A percentile compares a stretch with the other conserved stretches of the same genome.
phyloP scores from a whole-genome alignment of 2,888 invertebrate species.

The Diarsia brunnea region DNA sequence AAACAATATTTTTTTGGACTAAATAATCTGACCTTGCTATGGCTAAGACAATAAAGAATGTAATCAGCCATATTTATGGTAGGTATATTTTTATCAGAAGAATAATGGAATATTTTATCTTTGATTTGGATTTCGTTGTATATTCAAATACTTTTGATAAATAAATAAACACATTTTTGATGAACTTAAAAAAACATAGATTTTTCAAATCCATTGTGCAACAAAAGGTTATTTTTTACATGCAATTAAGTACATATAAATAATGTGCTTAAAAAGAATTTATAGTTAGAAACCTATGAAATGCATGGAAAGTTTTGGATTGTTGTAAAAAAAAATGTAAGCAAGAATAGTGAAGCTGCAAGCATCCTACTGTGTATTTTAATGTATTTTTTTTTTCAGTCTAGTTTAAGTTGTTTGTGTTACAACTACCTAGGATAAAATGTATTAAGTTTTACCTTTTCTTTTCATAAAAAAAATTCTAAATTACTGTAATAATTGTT shows the following conservation, averaged over 20 bases:
- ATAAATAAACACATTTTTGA: background rate
- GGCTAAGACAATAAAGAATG: background rate
- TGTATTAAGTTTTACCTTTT: constrained; percentile 60
- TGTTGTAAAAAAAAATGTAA: background rate
- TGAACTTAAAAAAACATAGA: background rate
- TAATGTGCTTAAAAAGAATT: constrained; percentile 17
- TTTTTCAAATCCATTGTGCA: constrained; percentile 5
- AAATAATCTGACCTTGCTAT: background rate
- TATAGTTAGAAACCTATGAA: background rate
- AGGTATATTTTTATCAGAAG: background rate
- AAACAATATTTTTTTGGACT: no score
- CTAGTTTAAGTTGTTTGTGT: constrained; percentile 60
- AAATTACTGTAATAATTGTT: constrained; percentile 24
- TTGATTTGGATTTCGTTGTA: background rate
- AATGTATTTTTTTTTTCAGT: constrained; percentile 54
- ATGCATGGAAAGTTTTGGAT: background rate
- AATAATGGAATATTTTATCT: no score
- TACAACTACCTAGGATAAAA: constrained; percentile 61
- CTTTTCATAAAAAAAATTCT: constrained; percentile 41
- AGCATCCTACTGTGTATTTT: constrained; percentile 59
- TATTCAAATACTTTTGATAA: background rate
- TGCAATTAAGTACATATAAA: background rate
- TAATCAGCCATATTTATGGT: background rate
- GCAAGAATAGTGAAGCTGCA: constrained; percentile 28
- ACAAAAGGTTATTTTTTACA: background rate